Evolutionary conservation across 2,113 vertebrate genomes (phyloP).

Genomic region (Sialia sialis): DNA sequence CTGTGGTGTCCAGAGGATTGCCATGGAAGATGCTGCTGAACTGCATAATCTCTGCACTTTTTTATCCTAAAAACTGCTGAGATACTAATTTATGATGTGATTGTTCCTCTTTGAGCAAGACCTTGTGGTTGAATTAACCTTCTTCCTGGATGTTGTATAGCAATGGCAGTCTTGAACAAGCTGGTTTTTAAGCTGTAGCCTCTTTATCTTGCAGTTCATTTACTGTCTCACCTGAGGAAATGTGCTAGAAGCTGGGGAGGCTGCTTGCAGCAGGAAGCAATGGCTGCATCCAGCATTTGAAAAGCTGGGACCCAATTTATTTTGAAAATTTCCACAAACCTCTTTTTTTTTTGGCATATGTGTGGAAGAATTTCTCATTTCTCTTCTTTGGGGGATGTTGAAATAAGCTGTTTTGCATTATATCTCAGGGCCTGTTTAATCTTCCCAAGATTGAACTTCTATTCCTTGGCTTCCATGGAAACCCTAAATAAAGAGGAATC

Average conservation of each 20-base stretch:
- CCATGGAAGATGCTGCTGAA: not conserved
- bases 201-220: not conserved
- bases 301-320: not conserved
- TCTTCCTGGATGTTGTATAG: not conserved
- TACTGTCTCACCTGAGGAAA: not conserved
- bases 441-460: conserved; percentile 37
- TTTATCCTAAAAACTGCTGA: conserved; percentile 5
- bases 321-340: not conserved
- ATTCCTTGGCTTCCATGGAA: conserved; percentile 49
- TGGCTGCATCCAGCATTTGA: not conserved
- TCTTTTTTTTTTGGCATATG: not conserved
- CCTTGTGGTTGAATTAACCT: not conserved
- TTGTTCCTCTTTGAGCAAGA: conserved; percentile 1
- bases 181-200: not conserved
- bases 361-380: not conserved
- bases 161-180: not conserved
- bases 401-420: conserved; percentile 48
- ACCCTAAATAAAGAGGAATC: conserved; percentile 43
- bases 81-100: not conserved
- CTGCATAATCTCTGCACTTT: not conserved
- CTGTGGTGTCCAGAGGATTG: not conserved
- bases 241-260: not conserved
- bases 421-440: conserved; percentile 39
- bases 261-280: not conserved
- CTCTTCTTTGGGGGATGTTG: conserved; percentile 19